Base-by-base conservation (phyloP, 1,140 invertebrate species). In the Drosophila nannoptera region DNA sequence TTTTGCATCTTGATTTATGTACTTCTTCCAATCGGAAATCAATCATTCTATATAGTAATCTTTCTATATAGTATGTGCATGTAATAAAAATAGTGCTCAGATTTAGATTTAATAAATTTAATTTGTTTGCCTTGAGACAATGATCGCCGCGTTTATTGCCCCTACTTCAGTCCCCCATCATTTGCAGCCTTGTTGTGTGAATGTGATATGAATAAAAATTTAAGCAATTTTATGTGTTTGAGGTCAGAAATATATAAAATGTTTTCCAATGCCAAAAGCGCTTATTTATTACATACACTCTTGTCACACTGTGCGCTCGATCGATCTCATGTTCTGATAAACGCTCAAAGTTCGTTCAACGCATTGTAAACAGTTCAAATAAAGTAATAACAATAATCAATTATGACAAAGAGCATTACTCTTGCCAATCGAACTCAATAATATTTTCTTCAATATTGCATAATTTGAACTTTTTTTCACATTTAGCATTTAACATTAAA, bases 291-390 rank as follows among this genome's bases (percentile, higher is more conserved):
- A 38, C 40, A 43, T 22, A 22, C 12, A 8, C 32, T 49, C 43
- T 75, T 49, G 54, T 38, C 40, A 45, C 69, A 66, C 49, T 67
- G 54, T 72, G 43, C 75, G 63, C 49, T 52, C 7, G 63, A 43
- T 52, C 7, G 63, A 43, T 69, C n/a, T 14, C 35, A 53, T 14
- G 36, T 7, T 42, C 14, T 33, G 42, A 22, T 35, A 12, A 2
- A 32, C 22, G 40, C 36, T 50, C 52, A 81, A 81, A 87, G 82
- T 71, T 86, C 82, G 77, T 87, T 86, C 69, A 77, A 81, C 77
- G 81, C 76, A 80, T 76, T 76, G 76, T 70, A 65, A 74, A 40
- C 59, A 62, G 36, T 66, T 53, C 7, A 32, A 56, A 56, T 46
- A 58, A 59, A 50, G 55, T n/a, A 43, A 9, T 56, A 32, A 73